These are phyloP conservation scores for Xenentodon cancila DNA, from an alignment of 2,797 vertebrate genomes.

Conservation along the genomic window DNA sequence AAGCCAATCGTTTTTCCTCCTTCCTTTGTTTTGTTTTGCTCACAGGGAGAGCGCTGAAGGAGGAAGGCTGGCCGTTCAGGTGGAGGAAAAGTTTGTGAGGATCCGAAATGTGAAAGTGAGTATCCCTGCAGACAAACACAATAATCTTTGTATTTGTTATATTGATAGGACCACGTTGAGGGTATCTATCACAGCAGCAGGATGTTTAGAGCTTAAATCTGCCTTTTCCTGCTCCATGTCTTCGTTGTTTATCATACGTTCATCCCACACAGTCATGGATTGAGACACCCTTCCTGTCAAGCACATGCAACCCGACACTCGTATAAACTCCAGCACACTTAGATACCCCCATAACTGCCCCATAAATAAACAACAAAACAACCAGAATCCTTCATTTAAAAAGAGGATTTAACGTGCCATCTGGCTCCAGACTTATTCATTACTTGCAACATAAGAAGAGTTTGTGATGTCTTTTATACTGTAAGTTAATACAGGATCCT, in stretches of 20 bases:
- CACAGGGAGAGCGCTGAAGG: conserved; percentile 90
- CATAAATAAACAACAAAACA: background rate
- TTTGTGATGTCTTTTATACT: background rate
- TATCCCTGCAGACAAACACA: conserved; percentile 1
- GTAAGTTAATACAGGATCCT: background rate
- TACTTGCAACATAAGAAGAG: background rate
- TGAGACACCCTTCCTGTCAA: conserved; percentile 27
- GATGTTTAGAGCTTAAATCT: conserved; percentile 74
- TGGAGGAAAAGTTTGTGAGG: conserved; percentile 91
- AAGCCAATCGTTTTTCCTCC: conserved; percentile 42
- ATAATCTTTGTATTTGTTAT: background rate
- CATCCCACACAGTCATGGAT: conserved; percentile 9
- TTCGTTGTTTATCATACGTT: conserved; percentile 67
- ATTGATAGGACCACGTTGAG: background rate
- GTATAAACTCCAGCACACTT: conserved; percentile 12
- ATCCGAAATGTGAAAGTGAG: conserved; percentile 93
- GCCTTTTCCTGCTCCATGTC: conserved; percentile 67
- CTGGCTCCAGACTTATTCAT: background rate
- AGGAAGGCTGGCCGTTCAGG: conserved; percentile 88
- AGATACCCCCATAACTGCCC: background rate
- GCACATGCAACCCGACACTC: conserved; percentile 23
- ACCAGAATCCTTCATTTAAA: conserved; percentile 4
- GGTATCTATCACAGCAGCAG: conserved; percentile 56
- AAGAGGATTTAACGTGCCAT: background rate
- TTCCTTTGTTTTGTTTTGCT: conserved; percentile 8